Evolutionary conservation across 1,140 invertebrate species (phyloP).

Genomic region (Akabosia matsudoensis): DNA sequence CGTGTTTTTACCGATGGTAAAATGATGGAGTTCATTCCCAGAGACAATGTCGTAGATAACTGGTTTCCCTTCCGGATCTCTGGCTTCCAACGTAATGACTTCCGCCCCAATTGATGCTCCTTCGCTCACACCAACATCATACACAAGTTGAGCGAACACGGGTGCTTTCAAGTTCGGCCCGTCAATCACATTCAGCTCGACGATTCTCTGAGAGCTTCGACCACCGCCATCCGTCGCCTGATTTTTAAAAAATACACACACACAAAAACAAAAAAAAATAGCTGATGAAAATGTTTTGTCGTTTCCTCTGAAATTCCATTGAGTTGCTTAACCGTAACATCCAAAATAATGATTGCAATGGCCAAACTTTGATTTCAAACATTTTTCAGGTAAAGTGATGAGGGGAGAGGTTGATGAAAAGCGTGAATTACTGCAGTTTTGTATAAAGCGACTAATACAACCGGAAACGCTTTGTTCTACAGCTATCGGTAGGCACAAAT

Average conservation of each 20-base stretch:
- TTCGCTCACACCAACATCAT: conserved; percentile 82
- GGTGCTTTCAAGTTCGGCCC: conserved; percentile 82
- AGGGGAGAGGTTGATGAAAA: too few relatives aligned
- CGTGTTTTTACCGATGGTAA: conserved; percentile 73
- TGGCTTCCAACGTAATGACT: conserved; percentile 65
- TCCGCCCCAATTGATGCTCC: conserved; percentile 80
- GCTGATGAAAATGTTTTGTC: conserved; percentile 9
- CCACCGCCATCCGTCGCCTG: conserved; percentile 56
- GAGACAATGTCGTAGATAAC: conserved; percentile 78
- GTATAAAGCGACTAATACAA: too few relatives aligned
- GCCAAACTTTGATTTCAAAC: too few relatives aligned
- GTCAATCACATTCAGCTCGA: conserved; percentile 74
- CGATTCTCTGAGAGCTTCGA: conserved; percentile 66
- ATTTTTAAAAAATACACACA: conserved; percentile 20
- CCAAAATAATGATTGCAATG: too few relatives aligned
- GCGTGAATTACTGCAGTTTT: too few relatives aligned
- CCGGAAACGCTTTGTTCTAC: too few relatives aligned
- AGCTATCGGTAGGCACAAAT: too few relatives aligned
- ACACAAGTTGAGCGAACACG: conserved; percentile 70
- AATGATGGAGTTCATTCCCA: conserved; percentile 80
- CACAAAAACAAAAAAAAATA: neutral
- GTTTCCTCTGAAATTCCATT: neutral
- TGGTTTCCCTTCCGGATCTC: conserved; percentile 82
- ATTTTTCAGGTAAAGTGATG: too few relatives aligned
- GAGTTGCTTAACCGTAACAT: too few relatives aligned